Percentiles rank a stretch among this genome's conserved stretches.
These are phyloP conservation scores for Heliopora coerulea DNA, from an alignment of 92 coral and sea anemone species.

Conservation along the genomic window DNA sequence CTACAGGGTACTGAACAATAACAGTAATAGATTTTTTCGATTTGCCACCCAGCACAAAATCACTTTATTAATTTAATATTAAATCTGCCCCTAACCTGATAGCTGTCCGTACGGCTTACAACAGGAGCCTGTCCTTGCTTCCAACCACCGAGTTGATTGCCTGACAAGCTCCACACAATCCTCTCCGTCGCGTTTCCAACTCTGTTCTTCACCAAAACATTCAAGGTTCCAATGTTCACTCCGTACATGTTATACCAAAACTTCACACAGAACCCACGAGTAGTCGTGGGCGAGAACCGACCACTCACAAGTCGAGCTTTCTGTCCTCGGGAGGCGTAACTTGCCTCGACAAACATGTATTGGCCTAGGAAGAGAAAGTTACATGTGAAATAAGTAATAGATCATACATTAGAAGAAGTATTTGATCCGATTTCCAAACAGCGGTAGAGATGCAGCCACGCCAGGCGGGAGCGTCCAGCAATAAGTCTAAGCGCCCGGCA, in stretches of 20 bases:
- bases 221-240: slow-evolving; percentile 72
- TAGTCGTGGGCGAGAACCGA: slow-evolving; percentile 73
- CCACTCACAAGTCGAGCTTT: slow-evolving; percentile 88
- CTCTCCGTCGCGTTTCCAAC: slow-evolving; percentile 78
- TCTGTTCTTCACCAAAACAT: slow-evolving; percentile 78
- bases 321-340: slow-evolving; percentile 57
- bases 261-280: slow-evolving; percentile 75
- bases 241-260: slow-evolving; percentile 99
- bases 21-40: too few species aligned
- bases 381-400: too few species aligned
- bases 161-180: slow-evolving; percentile 82
- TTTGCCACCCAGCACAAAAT: too few species aligned
- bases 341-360: slow-evolving; percentile 80
- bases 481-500: too few species aligned
- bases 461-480: too few species aligned
- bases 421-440: too few species aligned
- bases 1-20: background rate
- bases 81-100: slow-evolving; percentile 61
- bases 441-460: too few species aligned
- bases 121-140: slow-evolving; percentile 80
- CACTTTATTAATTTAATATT: too few species aligned
- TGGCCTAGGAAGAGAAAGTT: too few species aligned
- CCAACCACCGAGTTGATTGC: slow-evolving; percentile 81
- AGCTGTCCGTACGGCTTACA: slow-evolving; percentile 60
- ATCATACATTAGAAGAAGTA: too few species aligned